Evolutionary conservation across 2,113 vertebrate species (phyloP).

Genomic region (Mormyrus lacerda): DNA sequence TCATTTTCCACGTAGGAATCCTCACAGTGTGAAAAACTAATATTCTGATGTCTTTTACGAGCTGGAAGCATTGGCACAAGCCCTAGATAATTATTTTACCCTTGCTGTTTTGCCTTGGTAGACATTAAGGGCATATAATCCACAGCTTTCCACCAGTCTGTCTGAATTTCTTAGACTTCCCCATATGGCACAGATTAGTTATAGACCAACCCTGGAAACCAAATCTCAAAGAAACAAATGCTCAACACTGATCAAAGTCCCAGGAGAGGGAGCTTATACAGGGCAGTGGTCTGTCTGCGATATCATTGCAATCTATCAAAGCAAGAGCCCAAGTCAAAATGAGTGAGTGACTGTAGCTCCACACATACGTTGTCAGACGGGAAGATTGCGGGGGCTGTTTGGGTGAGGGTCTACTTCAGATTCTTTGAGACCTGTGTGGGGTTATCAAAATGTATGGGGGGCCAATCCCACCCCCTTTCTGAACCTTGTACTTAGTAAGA

Average conservation of each 20-base stretch:
- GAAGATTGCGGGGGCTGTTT: background rate
- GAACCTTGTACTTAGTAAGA: background rate
- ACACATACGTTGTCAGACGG: background rate
- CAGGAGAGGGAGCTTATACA: background rate
- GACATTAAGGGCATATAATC: background rate
- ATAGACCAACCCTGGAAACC: conserved; percentile 16
- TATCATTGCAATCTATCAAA: background rate
- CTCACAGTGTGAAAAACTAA: background rate
- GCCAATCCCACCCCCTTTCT: background rate
- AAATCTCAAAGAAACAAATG: conserved; percentile 17
- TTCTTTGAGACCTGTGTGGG: background rate
- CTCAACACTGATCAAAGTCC: conserved; percentile 35
- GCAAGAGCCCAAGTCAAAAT: background rate
- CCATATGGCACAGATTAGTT: conserved; percentile 38
- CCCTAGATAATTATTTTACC: background rate
- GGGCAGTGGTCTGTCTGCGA: background rate
- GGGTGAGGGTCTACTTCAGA: background rate
- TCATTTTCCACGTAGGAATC: background rate
- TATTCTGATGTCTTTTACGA: background rate
- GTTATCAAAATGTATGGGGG: background rate
- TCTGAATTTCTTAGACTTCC: background rate
- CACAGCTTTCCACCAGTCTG: background rate
- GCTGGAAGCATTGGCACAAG: background rate
- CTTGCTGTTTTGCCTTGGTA: background rate
- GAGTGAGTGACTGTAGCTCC: background rate